Evolutionary conservation across 2,113 vertebrate genomes (phyloP).

Genomic region (Aleadryas rufinucha): DNA sequence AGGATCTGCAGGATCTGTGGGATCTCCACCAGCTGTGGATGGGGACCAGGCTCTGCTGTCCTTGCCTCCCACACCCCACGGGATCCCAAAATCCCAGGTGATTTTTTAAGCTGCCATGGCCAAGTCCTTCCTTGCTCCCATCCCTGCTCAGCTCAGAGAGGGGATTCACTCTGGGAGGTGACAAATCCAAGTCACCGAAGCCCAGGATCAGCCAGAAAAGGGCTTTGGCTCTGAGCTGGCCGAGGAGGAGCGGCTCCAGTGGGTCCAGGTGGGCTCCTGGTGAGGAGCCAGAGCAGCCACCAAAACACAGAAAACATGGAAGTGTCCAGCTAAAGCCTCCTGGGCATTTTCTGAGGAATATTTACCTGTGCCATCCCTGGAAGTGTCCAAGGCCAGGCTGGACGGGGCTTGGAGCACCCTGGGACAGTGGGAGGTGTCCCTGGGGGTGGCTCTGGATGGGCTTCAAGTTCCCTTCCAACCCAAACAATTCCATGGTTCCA

Average conservation of each 20-base stretch:
- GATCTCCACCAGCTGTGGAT: background rate
- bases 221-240: background rate
- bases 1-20: background rate
- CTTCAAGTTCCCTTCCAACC: background rate
- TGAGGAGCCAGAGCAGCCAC: background rate
- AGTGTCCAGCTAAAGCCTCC: background rate
- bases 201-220: background rate
- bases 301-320: accelerated
- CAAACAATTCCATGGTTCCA: background rate
- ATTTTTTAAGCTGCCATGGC: background rate
- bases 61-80: background rate
- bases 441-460: background rate
- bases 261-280: background rate
- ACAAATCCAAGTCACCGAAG: background rate
- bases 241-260: background rate
- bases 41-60: background rate
- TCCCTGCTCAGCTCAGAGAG: background rate
- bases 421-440: background rate
- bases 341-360: background rate
- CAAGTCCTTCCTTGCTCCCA: background rate
- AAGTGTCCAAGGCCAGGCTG: background rate
- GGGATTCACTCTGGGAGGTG: background rate
- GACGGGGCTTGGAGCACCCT: background rate
- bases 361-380: background rate
- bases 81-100: background rate